Conservation (phyloP, 2,888 invertebrate genomes). For the Chrysopilus asiliformis region DNA sequence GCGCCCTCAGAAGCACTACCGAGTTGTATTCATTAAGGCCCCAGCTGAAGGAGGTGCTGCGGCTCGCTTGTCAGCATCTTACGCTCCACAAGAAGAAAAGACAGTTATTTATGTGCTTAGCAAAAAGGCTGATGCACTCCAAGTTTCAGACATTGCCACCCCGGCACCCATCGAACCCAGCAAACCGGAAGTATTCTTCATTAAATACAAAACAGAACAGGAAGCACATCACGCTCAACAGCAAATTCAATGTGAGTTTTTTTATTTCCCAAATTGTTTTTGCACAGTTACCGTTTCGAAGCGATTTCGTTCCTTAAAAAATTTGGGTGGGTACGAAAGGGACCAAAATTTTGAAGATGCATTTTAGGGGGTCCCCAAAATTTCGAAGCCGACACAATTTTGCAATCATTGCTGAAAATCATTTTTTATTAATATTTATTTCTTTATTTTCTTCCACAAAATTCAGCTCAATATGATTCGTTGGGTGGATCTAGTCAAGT, state of each 20-base stretch:
- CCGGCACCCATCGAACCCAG: conserved; percentile 25
- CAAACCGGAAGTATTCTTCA: conserved; percentile 34
- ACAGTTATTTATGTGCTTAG: conserved; percentile 34
- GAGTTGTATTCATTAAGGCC: conserved; percentile 35
- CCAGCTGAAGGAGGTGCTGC: conserved; percentile 28
- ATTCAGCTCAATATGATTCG: too few species aligned
- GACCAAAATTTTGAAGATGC: too few species aligned
- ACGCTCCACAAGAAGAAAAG: conserved; percentile 33
- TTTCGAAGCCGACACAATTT: too few species aligned
- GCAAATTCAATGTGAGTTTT: conserved; percentile 29
- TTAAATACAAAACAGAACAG: conserved; percentile 31
- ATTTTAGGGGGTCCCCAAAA: too few species aligned
- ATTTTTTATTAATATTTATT: too few species aligned
- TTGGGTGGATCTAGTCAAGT: too few species aligned
- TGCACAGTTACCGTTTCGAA: too few species aligned
- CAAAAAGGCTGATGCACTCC: conserved; percentile 31
- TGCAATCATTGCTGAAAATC: too few species aligned
- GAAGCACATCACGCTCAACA: conserved; percentile 32
- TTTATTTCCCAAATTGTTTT: too few species aligned
- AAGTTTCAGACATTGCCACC: conserved; percentile 26
- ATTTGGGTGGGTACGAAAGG: too few species aligned
- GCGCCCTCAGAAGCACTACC: conserved; percentile 33
- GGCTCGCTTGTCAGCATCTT: conserved; percentile 25
- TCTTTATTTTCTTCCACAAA: too few species aligned
- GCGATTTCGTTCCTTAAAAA: too few species aligned